Evolutionary conservation across 2,797 vertebrate genomes (phyloP).

Genomic region (Scolopax rusticola): DNA sequence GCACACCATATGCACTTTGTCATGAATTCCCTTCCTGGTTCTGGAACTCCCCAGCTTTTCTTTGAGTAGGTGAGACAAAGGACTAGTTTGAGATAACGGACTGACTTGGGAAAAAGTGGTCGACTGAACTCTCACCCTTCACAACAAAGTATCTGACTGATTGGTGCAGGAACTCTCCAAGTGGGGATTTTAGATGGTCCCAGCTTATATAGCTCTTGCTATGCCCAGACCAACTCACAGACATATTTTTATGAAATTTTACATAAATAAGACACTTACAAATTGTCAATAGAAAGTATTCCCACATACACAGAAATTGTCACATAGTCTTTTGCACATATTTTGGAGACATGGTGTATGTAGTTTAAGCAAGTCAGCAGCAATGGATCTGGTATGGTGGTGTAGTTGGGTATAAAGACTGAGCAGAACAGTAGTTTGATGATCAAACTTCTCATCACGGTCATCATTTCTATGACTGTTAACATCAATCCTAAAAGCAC

Average conservation of each 20-base stretch:
- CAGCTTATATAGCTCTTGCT: not conserved
- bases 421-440: not conserved
- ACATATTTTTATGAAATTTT: not conserved
- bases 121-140: not conserved
- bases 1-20: not conserved
- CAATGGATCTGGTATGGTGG: not conserved
- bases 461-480: not conserved
- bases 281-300: rapidly evolving
- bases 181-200: not conserved
- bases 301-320: not conserved
- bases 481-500: not conserved
- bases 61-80: not conserved
- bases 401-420: not conserved
- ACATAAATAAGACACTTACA: not conserved
- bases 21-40: not conserved
- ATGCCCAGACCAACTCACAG: not conserved
- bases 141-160: not conserved
- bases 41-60: not conserved
- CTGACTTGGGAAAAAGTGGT: not conserved
- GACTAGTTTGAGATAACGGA: not conserved
- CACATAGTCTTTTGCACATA: not conserved
- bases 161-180: not conserved
- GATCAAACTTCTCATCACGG: not conserved
- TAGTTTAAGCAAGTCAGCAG: not conserved
- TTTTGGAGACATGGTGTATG: rapidly evolving